Base-by-base conservation (phyloP, 2,113 vertebrate species). In the Gadus chalcogrammus region DNA sequence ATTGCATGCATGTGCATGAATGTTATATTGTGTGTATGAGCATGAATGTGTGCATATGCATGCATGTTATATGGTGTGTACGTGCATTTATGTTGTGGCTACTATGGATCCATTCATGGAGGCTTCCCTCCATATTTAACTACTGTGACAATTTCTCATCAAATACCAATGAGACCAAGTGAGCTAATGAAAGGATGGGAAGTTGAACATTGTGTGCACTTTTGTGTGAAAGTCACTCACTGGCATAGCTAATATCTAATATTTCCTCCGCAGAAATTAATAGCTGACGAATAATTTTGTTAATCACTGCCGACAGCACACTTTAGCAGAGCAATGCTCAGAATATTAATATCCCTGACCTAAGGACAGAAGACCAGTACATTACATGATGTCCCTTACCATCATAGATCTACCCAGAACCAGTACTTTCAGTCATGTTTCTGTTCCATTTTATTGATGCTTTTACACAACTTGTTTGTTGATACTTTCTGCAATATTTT, bases 101-200 rank as follows among this genome's bases (percentile, higher is more conserved):
- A 31, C 61, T 60, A 38, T 53, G 24, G 15, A 16, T 42, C 31
- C 3, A 61, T 69, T 35, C 38, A 67, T 28, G 28, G 16, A 62
- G 42, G 15, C 65, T 4, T 24, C 27, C 28, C 15, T n/a, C 8
- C 15, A 59, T 1, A 64, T 22, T 38, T 18, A 13, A 22, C 42
- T 61, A 65, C 66, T 31, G 60, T 13, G 48, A 67, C 60, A 28
- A 61, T 11, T 48, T 58, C 38, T 67, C 72, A 72, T 78, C 72
- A 72, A 65, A 64, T 38, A 67, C 2, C 0, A 9, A 48, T 12
- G 42, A 48, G 22, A 67, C 67, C 16, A 61, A 38, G 64, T 12
- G 59, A 56, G 38, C 62, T 22, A 64, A 38, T 38, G 22, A 18
- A 53, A 59, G 42, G 8, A 15, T 64, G 28, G 6, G 16, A 48